These are phyloP conservation scores for Drosophila acutilabella DNA, from an alignment of 2,888 invertebrate genomes.

Conservation along the genomic window DNA sequence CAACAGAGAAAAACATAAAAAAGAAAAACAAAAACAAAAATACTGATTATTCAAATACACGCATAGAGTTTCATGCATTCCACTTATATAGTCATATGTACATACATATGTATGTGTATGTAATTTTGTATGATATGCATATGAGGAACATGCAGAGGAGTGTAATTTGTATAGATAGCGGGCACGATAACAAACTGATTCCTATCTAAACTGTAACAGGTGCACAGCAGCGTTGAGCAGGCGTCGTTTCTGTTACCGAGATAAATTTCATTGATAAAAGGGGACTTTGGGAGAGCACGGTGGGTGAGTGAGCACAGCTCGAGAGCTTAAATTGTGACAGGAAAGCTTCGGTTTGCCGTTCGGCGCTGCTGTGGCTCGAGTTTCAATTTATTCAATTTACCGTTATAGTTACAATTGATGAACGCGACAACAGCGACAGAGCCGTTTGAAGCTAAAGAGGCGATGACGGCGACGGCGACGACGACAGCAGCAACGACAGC, in stretches of 20 bases:
- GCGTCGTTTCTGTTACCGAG: slow-evolving; percentile 51
- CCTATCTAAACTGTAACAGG: slow-evolving; percentile 81
- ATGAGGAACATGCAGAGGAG: slow-evolving; percentile 6
- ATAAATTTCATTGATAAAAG: slow-evolving; percentile 78
- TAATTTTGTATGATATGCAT: slow-evolving; percentile 23
- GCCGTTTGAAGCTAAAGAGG: not conserved
- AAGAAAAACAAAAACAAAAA: slow-evolving; percentile 4
- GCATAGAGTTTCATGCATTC: no score
- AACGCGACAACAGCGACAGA: slow-evolving; percentile 31
- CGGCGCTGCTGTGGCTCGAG: slow-evolving; percentile 42
- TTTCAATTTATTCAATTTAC: slow-evolving; percentile 81
- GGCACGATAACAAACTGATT: slow-evolving; percentile 74
- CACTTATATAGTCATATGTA: no score
- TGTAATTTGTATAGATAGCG: slow-evolving; percentile 60
- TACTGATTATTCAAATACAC: slow-evolving; percentile 17
- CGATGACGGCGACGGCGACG: not conserved
- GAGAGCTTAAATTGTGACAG: slow-evolving; percentile 57
- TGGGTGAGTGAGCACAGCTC: slow-evolving; percentile 65
- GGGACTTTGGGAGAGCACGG: slow-evolving; percentile 40
- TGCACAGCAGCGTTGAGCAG: slow-evolving; percentile 70
- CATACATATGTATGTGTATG: slow-evolving; percentile 10
- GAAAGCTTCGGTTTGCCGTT: slow-evolving; percentile 53
- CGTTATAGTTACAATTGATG: slow-evolving; percentile 76
- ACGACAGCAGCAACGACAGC: slow-evolving; percentile 11
- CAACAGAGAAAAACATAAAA: slow-evolving; percentile 32